A percentile compares a stretch with the other conserved stretches of the same genome.
These are phyloP conservation scores for Battus philenor DNA, from an alignment of 1,140 invertebrate species.

Conservation along the genomic window DNA sequence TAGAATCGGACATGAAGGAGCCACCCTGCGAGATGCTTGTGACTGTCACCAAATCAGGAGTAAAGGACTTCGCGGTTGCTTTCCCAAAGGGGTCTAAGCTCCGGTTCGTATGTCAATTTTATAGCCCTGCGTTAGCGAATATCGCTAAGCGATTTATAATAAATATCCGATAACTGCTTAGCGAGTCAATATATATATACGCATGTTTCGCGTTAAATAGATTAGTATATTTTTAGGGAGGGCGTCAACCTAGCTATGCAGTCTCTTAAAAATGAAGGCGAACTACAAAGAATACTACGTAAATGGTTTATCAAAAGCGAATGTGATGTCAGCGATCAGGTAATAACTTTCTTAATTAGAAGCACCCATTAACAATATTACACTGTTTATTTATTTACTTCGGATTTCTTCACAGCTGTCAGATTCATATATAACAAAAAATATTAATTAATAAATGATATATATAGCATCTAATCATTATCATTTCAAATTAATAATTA, in stretches of 20 bases:
- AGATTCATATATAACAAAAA: too few relatives aligned
- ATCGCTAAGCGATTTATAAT: constrained; percentile 8
- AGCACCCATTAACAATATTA: background rate
- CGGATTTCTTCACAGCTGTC: too few relatives aligned
- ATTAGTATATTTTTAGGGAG: constrained; percentile 79
- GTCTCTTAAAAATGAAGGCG: constrained; percentile 93
- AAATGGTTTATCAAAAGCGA: constrained; percentile 84
- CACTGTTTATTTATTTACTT: background rate
- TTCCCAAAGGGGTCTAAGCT: constrained; percentile 57
- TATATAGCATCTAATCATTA: background rate
- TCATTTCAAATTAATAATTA: too few relatives aligned
- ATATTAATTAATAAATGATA: too few relatives aligned
- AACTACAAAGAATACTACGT: constrained; percentile 91
- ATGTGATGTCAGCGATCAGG: constrained; percentile 32
- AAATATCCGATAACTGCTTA: background rate
- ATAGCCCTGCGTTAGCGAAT: constrained; percentile 26
- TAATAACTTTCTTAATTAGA: constrained; percentile 13
- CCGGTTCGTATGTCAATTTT: constrained; percentile 37
- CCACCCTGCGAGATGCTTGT: constrained; percentile 33
- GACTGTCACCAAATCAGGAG: constrained; percentile 29
- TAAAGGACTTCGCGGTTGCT: constrained; percentile 55
- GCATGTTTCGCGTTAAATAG: constrained; percentile 13
- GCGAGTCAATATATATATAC: constrained; percentile 1
- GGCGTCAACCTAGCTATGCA: constrained; percentile 93
- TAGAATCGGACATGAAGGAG: background rate